Base-by-base conservation (phyloP, 64 coral and sea anemone genomes). In the Montipora cactus region DNA sequence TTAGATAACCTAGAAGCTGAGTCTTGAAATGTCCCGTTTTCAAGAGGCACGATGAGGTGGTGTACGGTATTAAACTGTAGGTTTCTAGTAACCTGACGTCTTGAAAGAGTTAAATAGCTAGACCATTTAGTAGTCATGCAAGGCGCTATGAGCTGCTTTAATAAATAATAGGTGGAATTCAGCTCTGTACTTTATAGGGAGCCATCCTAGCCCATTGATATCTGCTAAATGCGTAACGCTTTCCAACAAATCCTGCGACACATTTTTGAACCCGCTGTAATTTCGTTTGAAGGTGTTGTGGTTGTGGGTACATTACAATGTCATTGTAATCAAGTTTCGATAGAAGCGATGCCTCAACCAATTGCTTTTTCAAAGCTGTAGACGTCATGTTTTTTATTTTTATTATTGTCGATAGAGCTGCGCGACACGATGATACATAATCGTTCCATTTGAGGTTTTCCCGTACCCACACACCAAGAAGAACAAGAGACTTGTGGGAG, bases 1-100 rank as follows among this genome's bases (percentile, higher is more conserved):
- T 74, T 74, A 44, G 23, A 74, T 74, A 74, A 74, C 71, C 23
- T 74, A 12, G 71, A 74, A n/a, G 71, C 71, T 74, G 21, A 45
- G 64, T 90, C 52, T 79, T 79, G 88, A 77, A 79, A 80, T 47
- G 88, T 90, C 62, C 88, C 88, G 59, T 51, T 77, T 89, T 22
- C 25, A 61, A 79, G n/a, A 75, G 75, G 23, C 76, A 90, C 59
- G 21, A 79, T 76, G 10, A 90, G 88, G 37, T 67, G 88, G 0
- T 1, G 75, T 48, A 55, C 47, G 48, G 88, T 52, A 90, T 8
- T 67, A 28, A 16, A 79, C n/a, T 52, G 71, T 74, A 74, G 25
- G 4, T 23, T 62, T 15, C 3, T 80, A 7, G 15, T 50, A 49
- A 25, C 53, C 75, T 88, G 15, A 48, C 83, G 12, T 87, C 50